Conservation (phyloP, 2,888 invertebrate genomes). For the Eilema caniola region DNA sequence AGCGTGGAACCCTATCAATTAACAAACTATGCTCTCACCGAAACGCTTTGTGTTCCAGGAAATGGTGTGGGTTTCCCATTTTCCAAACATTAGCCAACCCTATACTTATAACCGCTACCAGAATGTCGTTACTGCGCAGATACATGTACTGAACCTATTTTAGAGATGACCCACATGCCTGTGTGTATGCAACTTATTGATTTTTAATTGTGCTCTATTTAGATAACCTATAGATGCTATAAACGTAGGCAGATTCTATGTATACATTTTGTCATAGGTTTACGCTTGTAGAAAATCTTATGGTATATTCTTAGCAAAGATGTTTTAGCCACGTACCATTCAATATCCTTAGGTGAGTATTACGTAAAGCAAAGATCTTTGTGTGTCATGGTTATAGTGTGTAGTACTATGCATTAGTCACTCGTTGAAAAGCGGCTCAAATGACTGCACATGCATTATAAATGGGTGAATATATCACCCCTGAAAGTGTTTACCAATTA, state of each 20-base stretch:
- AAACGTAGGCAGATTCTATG: slow-evolving; percentile 12
- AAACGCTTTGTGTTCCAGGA: slow-evolving; percentile 19
- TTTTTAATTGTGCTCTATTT: slow-evolving; percentile 47
- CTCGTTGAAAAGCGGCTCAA: slow-evolving; percentile 41
- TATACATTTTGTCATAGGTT: slow-evolving; percentile 9
- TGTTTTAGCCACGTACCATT: slow-evolving; percentile 34
- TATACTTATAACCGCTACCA: slow-evolving; percentile 10
- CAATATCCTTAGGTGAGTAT: slow-evolving; percentile 36
- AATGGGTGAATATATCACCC: slow-evolving; percentile 40
- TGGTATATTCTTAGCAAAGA: slow-evolving; percentile 26
- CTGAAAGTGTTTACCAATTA: slow-evolving; percentile 54
- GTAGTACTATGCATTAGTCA: slow-evolving; percentile 49
- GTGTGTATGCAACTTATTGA: slow-evolving; percentile 40
- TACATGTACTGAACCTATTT: slow-evolving; percentile 43
- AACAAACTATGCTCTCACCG: slow-evolving; percentile 4
- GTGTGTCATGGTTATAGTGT: slow-evolving; percentile 48
- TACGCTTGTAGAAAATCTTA: slow-evolving; percentile 11
- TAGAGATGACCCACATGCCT: slow-evolving; percentile 49
- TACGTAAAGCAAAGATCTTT: slow-evolving; percentile 47
- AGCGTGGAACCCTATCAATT: slow-evolving; percentile 8
- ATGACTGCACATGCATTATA: slow-evolving; percentile 47
- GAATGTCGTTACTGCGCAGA: slow-evolving; percentile 45
- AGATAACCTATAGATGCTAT: slow-evolving; percentile 27
- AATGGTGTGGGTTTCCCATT: slow-evolving; percentile 16
- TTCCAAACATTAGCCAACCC: slow-evolving; percentile 1